Conservation (phyloP, 1,140 invertebrate species). For the Cyphomyrmex costatus region DNA sequence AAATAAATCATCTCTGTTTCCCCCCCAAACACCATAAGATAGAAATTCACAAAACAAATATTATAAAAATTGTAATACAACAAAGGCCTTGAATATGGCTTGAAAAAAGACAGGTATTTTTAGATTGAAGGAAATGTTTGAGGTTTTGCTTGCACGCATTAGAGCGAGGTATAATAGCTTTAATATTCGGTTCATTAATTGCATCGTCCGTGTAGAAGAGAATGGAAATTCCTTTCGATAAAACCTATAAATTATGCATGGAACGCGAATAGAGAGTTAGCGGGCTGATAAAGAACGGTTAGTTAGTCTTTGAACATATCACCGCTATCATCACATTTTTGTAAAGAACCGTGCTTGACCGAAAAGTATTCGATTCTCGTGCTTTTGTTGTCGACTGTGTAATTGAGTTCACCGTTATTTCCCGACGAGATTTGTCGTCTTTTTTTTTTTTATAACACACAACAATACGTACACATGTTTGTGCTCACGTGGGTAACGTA, state of each 20-base stretch:
- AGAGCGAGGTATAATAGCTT: constrained; percentile 69
- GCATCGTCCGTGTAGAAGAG: constrained; percentile 58
- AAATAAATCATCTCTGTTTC: neutral
- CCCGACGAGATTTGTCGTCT: constrained; percentile 27
- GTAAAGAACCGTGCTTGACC: constrained; percentile 25
- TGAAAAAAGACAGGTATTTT: constrained; percentile 14
- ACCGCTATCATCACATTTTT: constrained; percentile 34
- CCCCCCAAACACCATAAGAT: neutral
- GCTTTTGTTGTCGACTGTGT: constrained; percentile 31
- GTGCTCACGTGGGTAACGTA: no score
- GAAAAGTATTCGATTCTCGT: constrained; percentile 53
- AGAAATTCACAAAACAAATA: neutral
- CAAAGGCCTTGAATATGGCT: constrained; percentile 10
- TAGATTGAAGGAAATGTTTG: constrained; percentile 29
- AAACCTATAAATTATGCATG: constrained; percentile 69
- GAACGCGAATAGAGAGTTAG: constrained; percentile 49
- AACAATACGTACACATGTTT: neutral
- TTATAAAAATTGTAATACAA: constrained; percentile 32
- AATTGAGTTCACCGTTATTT: constrained; percentile 53
- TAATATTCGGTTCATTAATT: constrained; percentile 79
- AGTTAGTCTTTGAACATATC: constrained; percentile 50
- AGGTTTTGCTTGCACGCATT: constrained; percentile 47
- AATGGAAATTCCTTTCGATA: constrained; percentile 46
- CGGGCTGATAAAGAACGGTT: constrained; percentile 28
- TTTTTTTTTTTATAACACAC: constrained; percentile 13